phyloP scores from a whole-genome alignment of 2,113 vertebrate species.

The Xiphorhynchus elegans region DNA sequence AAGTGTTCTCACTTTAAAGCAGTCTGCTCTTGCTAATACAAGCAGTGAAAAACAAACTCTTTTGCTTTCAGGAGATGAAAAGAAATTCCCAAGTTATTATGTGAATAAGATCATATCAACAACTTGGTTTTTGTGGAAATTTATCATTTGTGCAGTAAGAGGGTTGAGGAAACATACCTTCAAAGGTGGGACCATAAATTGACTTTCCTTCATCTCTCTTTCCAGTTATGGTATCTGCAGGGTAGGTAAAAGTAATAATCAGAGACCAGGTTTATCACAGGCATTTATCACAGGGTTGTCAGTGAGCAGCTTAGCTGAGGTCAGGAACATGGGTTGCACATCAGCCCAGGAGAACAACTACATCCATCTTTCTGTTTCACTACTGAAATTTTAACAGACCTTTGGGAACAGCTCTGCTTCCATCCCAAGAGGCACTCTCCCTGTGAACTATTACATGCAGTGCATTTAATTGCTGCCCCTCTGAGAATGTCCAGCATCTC shows the following conservation, averaged over 20 bases:
- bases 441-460: neutral
- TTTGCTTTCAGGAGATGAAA: neutral
- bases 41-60: neutral
- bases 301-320: neutral
- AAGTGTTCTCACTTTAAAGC: neutral
- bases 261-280: neutral
- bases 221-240: constrained; percentile 81
- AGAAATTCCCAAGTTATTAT: neutral
- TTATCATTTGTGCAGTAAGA: neutral
- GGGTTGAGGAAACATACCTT: constrained; percentile 69
- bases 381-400: neutral
- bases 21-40: neutral
- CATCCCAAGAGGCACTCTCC: rapidly evolving
- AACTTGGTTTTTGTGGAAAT: neutral
- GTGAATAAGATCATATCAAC: neutral
- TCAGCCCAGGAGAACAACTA: neutral
- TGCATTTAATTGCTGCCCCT: neutral
- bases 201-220: constrained; percentile 83
- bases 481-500: neutral
- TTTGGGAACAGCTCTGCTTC: neutral
- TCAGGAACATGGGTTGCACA: rapidly evolving
- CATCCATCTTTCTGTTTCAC: neutral
- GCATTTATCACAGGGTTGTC: neutral
- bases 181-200: constrained; percentile 86
- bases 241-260: neutral